Percentiles rank a stretch among this genome's conserved stretches.
Evolutionary conservation across 2,113 vertebrate genomes (phyloP).

Genomic region (Rhegmatorhina hoffmannsi): DNA sequence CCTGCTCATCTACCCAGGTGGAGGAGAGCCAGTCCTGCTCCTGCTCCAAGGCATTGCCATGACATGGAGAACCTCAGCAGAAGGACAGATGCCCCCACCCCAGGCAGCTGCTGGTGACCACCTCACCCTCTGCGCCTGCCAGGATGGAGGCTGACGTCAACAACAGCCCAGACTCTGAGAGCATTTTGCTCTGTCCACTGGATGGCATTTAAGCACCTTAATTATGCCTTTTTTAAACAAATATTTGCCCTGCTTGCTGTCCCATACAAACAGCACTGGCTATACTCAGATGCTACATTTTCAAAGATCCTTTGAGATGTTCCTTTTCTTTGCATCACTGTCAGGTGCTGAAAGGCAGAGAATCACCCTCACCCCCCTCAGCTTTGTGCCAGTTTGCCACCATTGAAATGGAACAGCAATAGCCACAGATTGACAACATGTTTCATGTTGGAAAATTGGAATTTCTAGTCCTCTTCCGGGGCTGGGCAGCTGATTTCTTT

Average conservation of each 20-base stretch:
- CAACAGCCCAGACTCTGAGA: neutral
- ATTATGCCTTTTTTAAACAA: neutral
- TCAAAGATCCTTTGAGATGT: neutral
- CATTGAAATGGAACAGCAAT: neutral
- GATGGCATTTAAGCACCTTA: neutral
- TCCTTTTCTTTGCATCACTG: neutral
- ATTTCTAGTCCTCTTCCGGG: neutral
- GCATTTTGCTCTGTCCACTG: rapidly evolving
- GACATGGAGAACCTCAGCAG: rapidly evolving
- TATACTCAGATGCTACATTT: neutral
- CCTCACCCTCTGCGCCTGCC: neutral
- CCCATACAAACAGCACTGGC: neutral
- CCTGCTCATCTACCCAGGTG: neutral
- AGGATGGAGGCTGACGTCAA: neutral
- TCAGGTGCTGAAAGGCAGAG: neutral
- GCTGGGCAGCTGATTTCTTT: neutral
- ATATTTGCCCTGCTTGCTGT: neutral
- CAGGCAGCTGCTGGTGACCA: neutral
- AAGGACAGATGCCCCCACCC: neutral
- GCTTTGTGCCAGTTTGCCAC: neutral
- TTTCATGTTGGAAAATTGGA: neutral
- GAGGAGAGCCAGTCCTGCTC: neutral
- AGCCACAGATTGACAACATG: neutral
- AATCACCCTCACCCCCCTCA: neutral
- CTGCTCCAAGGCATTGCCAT: neutral